Conservation (phyloP, 2,797 vertebrate species). For the Lates japonicus region DNA sequence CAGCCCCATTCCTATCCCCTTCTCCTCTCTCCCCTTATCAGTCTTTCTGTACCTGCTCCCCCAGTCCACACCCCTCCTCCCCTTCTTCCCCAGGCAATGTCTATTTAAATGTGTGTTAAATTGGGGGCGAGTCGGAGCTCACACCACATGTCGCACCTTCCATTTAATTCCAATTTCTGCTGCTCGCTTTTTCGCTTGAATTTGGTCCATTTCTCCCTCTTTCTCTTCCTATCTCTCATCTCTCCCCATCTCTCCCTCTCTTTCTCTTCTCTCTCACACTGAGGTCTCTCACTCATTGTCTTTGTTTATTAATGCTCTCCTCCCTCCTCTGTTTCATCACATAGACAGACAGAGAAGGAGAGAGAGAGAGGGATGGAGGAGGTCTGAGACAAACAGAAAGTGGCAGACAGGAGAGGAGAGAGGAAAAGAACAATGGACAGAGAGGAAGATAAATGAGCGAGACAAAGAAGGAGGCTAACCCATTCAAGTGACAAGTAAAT, state of each 20-base stretch:
- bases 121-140: conserved; percentile 45
- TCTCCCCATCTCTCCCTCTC: not conserved
- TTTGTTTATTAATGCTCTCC: conserved; percentile 23
- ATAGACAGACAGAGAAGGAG: not conserved
- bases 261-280: not conserved
- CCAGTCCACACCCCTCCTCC: not conserved
- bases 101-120: conserved; percentile 72
- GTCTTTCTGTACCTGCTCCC: not conserved
- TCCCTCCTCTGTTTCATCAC: conserved; percentile 23
- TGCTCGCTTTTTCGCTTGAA: not conserved
- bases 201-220: not conserved
- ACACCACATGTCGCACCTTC: conserved; percentile 32
- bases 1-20: not conserved
- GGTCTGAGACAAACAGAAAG: conserved; percentile 2
- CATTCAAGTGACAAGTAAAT: conserved; percentile 4
- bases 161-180: conserved; percentile 19
- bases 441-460: conserved; percentile 32
- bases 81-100: conserved; percentile 30
- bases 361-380: not conserved
- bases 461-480: conserved; percentile 9
- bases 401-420: not conserved
- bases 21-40: not conserved
- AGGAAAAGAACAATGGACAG: not conserved
- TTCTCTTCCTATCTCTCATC: not conserved
- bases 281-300: not conserved